phyloP scores from a whole-genome alignment of 2,888 invertebrate genomes.

The Torymus auratus region DNA sequence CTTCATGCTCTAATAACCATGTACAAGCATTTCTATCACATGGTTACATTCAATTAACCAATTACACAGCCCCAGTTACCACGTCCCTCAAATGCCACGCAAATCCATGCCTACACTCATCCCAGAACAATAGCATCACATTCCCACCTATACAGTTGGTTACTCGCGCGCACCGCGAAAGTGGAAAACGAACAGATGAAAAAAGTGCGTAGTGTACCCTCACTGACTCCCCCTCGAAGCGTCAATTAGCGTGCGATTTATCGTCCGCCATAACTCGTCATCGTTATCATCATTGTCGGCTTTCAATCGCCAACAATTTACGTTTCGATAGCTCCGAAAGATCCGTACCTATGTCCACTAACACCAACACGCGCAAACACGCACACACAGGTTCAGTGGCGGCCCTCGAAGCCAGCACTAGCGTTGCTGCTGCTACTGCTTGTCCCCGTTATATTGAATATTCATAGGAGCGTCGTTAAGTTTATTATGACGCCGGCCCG shows the following conservation, averaged over 20 bases:
- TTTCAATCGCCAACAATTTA: constrained; percentile 15
- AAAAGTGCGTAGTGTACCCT: background rate
- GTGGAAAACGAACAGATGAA: background rate
- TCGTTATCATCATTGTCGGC: constrained; percentile 18
- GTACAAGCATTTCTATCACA: too few species aligned
- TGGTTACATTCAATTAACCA: too few species aligned
- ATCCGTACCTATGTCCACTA: background rate
- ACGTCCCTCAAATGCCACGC: too few species aligned
- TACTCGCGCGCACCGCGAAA: too few species aligned
- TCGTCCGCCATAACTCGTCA: background rate
- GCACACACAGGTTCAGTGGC: background rate
- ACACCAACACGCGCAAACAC: too few species aligned
- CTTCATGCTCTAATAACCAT: too few species aligned
- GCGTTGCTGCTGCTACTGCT: background rate
- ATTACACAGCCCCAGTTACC: too few species aligned
- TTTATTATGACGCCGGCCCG: constrained; percentile 14
- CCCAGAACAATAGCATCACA: background rate
- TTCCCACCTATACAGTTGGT: constrained; percentile 1
- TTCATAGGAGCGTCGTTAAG: constrained; percentile 33
- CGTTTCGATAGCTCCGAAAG: constrained; percentile 10
- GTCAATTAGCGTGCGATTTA: constrained; percentile 23
- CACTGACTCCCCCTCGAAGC: background rate
- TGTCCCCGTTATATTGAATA: constrained; percentile 45
- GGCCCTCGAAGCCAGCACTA: constrained; percentile 10
- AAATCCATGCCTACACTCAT: background rate